Conservation (phyloP, 2,113 vertebrate species). For the Gallinago jamesoni region DNA sequence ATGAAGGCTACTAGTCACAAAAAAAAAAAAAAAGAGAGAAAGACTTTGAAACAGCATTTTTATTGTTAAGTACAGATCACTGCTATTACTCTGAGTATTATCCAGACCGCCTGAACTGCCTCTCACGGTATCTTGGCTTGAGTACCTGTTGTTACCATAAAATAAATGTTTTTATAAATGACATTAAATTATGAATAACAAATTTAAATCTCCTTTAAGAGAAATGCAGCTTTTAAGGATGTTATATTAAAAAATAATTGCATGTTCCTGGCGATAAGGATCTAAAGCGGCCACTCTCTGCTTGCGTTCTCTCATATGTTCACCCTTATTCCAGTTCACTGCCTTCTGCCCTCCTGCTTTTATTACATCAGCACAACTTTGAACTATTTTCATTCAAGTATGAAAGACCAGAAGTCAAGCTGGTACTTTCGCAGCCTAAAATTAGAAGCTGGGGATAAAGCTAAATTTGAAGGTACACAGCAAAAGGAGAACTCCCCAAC, state of each 20-base stretch:
- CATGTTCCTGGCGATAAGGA: neutral
- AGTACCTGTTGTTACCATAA: neutral
- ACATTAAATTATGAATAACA: neutral
- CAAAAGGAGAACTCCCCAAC: neutral
- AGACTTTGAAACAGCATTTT: neutral
- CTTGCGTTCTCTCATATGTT: neutral
- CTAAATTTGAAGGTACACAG: neutral
- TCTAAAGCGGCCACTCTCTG: neutral
- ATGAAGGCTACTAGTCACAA: neutral
- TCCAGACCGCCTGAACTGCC: neutral
- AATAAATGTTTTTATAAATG: neutral
- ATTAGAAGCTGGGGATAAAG: neutral
- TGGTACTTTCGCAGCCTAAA: neutral
- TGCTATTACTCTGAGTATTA: neutral
- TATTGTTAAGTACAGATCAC: neutral
- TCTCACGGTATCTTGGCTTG: neutral
- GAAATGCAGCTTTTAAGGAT: neutral
- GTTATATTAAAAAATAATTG: neutral
- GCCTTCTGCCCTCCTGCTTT: constrained; percentile 7
- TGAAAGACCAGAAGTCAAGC: neutral
- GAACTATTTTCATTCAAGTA: constrained; percentile 10
- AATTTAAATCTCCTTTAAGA: neutral
- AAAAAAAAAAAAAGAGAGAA: neutral
- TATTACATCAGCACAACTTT: constrained; percentile 17
- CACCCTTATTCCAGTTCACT: neutral